phyloP scores from a whole-genome alignment of 2,113 vertebrate species.

The Tragulus kanchil region DNA sequence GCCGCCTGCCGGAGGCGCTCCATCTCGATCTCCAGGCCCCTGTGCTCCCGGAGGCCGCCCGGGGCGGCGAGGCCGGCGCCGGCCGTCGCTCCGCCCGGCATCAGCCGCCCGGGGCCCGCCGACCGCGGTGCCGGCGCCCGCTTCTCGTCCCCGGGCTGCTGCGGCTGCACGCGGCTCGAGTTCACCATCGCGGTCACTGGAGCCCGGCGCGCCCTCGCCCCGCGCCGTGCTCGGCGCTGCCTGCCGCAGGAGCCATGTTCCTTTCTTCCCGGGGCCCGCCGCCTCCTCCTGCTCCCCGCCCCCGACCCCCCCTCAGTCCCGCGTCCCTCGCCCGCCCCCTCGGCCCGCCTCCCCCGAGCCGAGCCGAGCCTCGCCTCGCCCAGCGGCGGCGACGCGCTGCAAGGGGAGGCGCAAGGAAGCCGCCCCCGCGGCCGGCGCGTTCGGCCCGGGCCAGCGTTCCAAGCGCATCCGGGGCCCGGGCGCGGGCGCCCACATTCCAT shows the following conservation, averaged over 20 bases:
- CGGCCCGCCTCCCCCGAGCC: constrained; percentile 41
- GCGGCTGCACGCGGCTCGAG: constrained; percentile 82
- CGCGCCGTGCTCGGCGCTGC: not conserved
- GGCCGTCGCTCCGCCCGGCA: constrained; percentile 64
- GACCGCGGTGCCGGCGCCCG: constrained; percentile 22
- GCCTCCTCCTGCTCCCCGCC: constrained; percentile 65
- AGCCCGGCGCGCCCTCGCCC: not conserved
- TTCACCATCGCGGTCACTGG: constrained; percentile 74
- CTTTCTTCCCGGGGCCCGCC: constrained; percentile 51
- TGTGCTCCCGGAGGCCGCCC: constrained; percentile 74
- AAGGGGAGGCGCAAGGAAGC: not conserved
- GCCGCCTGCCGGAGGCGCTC: constrained; percentile 79
- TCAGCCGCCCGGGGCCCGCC: constrained; percentile 51
- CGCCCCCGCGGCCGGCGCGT: not conserved
- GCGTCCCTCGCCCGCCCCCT: constrained; percentile 32
- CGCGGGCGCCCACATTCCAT: constrained; percentile 9
- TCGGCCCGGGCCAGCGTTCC: not conserved
- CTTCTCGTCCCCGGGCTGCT: constrained; percentile 65
- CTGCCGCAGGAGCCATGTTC: constrained; percentile 74
- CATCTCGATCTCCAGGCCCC: constrained; percentile 86
- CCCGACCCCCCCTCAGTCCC: not conserved
- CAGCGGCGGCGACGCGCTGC: not conserved
- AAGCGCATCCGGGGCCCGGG: not conserved
- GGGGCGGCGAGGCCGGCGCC: constrained; percentile 51
- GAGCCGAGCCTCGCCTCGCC: not conserved